These are phyloP conservation scores for Campaea margaritaria DNA, from an alignment of 2,888 invertebrate genomes.

Conservation along the genomic window DNA sequence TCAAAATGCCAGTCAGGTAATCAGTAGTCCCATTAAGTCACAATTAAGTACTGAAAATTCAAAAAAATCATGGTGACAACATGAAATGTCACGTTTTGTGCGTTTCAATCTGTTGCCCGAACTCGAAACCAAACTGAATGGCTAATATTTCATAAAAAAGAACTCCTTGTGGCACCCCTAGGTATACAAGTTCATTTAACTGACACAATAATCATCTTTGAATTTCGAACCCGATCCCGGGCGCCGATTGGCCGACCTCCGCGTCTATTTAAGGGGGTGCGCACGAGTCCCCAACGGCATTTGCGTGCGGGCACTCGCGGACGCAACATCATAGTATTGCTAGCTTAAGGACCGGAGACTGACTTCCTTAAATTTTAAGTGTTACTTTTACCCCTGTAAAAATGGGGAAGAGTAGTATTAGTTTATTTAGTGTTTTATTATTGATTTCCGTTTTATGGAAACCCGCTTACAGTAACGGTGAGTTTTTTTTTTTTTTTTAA, in stretches of 20 bases:
- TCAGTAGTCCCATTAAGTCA: no score
- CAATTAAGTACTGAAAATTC: no score
- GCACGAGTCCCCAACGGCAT: conserved; percentile 55
- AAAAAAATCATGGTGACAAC: no score
- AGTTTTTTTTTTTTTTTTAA: conserved; percentile 52
- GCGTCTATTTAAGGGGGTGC: conserved; percentile 65
- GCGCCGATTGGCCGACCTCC: conserved; percentile 17
- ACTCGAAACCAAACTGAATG: no score
- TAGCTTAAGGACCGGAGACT: conserved; percentile 69
- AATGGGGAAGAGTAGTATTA: conserved; percentile 76
- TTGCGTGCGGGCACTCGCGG: conserved; percentile 68
- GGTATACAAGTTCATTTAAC: background rate
- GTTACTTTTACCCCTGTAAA: conserved; percentile 67
- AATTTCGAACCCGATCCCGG: conserved; percentile 22
- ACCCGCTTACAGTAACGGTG: conserved; percentile 67
- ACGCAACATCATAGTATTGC: conserved; percentile 66
- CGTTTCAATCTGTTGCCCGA: no score
- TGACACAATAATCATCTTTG: conserved; percentile 6
- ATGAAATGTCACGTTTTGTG: no score
- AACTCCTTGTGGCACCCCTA: background rate
- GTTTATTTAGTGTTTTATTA: conserved; percentile 74
- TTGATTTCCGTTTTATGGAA: conserved; percentile 78
- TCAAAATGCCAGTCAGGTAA: no score
- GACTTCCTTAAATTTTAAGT: conserved; percentile 59
- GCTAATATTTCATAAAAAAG: background rate